phyloP scores from a whole-genome alignment of 2,113 vertebrate species.

The Gavialis gangeticus region DNA sequence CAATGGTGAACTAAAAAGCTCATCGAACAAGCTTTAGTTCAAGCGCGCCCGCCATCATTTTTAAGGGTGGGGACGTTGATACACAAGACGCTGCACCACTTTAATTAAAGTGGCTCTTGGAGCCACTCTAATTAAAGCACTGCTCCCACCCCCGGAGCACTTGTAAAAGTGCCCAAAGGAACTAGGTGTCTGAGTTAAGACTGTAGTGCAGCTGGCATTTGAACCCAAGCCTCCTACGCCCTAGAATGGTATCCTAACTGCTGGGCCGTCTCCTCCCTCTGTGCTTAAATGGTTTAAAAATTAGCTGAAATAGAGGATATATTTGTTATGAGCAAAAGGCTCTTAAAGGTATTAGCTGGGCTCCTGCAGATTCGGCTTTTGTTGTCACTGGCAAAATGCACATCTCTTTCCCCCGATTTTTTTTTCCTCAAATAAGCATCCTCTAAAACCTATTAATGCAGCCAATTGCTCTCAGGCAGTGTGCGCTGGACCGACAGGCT shows the following conservation, averaged over 20 bases:
- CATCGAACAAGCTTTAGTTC: too few species aligned
- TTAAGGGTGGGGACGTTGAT: too few species aligned
- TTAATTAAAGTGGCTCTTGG: too few species aligned
- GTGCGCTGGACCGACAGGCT: rapidly evolving
- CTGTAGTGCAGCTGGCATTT: neutral
- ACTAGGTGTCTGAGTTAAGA: neutral
- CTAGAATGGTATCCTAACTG: neutral
- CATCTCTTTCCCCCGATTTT: neutral
- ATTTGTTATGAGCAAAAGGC: neutral
- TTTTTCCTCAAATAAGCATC: neutral
- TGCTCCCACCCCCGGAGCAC: too few species aligned
- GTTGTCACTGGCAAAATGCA: neutral
- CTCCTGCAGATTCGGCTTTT: neutral
- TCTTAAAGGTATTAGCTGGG: too few species aligned
- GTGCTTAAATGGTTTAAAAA: neutral
- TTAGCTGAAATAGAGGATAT: neutral
- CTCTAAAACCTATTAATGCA: neutral
- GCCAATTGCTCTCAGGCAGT: rapidly evolving
- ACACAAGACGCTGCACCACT: too few species aligned
- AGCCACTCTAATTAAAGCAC: too few species aligned
- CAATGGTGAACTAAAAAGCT: too few species aligned
- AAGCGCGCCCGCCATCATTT: too few species aligned
- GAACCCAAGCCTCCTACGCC: neutral
- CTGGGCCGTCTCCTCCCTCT: neutral
- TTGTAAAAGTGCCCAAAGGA: neutral